phyloP scores from a whole-genome alignment of 2,113 vertebrate species.

The Clupea harengus region DNA sequence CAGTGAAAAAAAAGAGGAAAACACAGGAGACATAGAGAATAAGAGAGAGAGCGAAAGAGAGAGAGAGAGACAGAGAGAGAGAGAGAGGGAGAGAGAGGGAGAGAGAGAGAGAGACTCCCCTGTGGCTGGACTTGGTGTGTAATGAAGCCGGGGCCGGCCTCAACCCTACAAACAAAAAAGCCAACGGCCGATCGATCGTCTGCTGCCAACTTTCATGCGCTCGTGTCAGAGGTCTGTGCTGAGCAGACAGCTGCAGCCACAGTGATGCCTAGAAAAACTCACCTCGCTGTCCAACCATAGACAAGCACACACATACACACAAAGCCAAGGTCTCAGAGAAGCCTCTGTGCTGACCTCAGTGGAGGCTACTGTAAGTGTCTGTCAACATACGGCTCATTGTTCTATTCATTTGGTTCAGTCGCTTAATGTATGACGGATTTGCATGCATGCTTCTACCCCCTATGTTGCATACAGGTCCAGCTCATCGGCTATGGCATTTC shows the following conservation, averaged over 20 bases:
- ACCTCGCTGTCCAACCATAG: conserved; percentile 33
- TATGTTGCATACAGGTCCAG: too few species aligned
- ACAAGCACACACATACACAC: not conserved
- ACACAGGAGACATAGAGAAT: not conserved
- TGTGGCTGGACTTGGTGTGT: conserved; percentile 69
- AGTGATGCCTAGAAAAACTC: conserved; percentile 48
- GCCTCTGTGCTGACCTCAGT: not conserved
- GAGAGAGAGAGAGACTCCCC: conserved; percentile 64
- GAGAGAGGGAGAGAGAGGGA: not conserved
- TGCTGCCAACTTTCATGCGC: conserved; percentile 68
- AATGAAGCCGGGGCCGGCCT: conserved; percentile 74
- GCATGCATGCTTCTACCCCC: not conserved
- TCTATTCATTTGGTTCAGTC: not conserved
- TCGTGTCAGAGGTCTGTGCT: conserved; percentile 65
- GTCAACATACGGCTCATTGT: not conserved
- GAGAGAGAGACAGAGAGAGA: conserved; percentile 47
- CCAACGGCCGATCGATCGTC: conserved; percentile 76
- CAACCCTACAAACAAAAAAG: conserved; percentile 77
- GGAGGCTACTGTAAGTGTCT: not conserved
- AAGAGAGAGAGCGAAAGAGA: not conserved
- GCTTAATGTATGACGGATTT: not conserved
- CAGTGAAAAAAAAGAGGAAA: not conserved
- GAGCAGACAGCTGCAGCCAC: conserved; percentile 64
- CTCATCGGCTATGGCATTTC: too few species aligned
- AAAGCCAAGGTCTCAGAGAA: not conserved